A percentile compares a stretch with the other conserved stretches of the same genome.
Evolutionary conservation across 2,113 vertebrate species (phyloP).

Genomic region (Sialia sialis): DNA sequence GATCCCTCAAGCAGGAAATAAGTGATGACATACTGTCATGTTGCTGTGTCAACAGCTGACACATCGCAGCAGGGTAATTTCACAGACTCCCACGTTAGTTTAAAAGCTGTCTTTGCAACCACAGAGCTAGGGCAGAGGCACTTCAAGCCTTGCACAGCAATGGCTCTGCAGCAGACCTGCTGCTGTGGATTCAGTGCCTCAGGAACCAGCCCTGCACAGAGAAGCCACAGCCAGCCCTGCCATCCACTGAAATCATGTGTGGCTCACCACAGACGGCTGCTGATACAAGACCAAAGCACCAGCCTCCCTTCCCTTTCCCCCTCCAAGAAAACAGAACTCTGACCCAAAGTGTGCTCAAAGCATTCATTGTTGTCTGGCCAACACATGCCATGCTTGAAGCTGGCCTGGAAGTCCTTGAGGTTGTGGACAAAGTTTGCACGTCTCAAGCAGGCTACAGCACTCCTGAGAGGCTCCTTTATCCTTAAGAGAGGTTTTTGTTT

Average conservation of each 20-base stretch:
- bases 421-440: neutral
- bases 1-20: constrained; percentile 16
- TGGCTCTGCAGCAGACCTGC: neutral
- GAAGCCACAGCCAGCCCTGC: neutral
- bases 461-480: neutral
- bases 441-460: neutral
- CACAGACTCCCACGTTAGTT: neutral
- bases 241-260: neutral
- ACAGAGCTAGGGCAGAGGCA: neutral
- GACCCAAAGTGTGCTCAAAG: neutral
- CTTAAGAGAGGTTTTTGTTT: neutral
- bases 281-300: neutral
- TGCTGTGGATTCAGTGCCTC: neutral
- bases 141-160: neutral
- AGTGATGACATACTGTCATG: constrained; percentile 38
- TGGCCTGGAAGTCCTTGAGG: constrained; percentile 9
- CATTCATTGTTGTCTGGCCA: constrained; percentile 7
- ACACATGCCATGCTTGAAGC: fast-evolving
- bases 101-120: neutral
- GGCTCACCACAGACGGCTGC: neutral
- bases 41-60: constrained; percentile 51
- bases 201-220: neutral
- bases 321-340: neutral
- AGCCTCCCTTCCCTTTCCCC: neutral
- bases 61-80: neutral